Conservation (phyloP, 2,797 vertebrate species). For the Macrochelys suwanniensis region DNA sequence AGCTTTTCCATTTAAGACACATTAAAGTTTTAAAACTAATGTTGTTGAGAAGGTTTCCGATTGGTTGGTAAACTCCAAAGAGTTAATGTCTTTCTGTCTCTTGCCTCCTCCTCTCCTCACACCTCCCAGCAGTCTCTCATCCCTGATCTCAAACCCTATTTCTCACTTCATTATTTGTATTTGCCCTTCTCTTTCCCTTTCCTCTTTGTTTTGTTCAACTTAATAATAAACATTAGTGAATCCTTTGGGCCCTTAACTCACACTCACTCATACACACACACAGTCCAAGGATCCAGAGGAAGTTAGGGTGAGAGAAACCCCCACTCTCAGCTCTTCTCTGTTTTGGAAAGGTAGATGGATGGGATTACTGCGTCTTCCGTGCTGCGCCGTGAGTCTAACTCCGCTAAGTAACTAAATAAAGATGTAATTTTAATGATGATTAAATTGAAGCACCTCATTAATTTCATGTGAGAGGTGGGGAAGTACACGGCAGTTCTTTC, state of each 20-base stretch:
- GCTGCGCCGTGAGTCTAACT: conserved; percentile 55
- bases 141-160: neutral
- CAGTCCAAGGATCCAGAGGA: neutral
- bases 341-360: neutral
- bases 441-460: conserved; percentile 82
- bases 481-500: conserved; percentile 66
- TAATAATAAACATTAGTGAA: neutral
- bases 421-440: conserved; percentile 78
- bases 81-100: rapidly evolving
- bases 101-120: neutral
- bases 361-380: neutral
- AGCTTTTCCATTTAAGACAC: neutral
- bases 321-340: neutral
- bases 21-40: neutral
- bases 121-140: neutral
- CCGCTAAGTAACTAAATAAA: conserved; percentile 80
- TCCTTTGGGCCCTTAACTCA: neutral
- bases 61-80: neutral
- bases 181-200: neutral
- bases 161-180: neutral
- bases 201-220: neutral
- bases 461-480: conserved; percentile 81
- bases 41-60: rapidly evolving
- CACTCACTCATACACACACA: no score
- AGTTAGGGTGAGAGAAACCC: neutral